Evolutionary conservation across 1,140 invertebrate genomes (phyloP), one percentile per base, ranked within the genome.

Genomic region (Harlomillsia oculata): DNA sequence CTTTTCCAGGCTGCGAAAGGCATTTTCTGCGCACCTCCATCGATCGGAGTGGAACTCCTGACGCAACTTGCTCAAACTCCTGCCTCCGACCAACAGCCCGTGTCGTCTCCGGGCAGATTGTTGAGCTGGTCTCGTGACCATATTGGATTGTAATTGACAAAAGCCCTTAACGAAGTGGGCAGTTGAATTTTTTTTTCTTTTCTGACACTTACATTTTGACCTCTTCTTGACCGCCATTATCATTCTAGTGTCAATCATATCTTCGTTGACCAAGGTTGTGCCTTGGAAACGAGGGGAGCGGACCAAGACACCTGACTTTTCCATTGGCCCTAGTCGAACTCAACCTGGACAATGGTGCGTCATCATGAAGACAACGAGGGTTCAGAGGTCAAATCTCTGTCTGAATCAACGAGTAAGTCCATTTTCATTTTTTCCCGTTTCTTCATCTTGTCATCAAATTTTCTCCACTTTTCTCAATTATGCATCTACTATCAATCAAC

Each of bases 201-300:
- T 28, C 23, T 25, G 11, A 26, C 11, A 25, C 25, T 45, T 32
- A 23, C 28, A 18, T 20, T 30, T 30, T 48, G 45, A 32, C 28
- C 14, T 32, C 13, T 2, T 8, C 23, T 48, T 18, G 44, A 30
- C 25, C 34, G 29, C 46, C 18, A 13, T 23, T 25, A 56, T 13
- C 9, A 61, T 61, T 61, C 41, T 61, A 56, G 59, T 61, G 59
- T 61, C 59, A 61, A 61, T 61, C 40, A 61, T 61, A 48, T 56
- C 59, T 36, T 61, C 59, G 39, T 53, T 61, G 53, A 34, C 59
- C 54, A 62, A 58, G 60, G 60, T 62, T 16, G 60, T 58, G 26
- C 60, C 60, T 58, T 62, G 60, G 60, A 57, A 32, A 37, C 51
- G 60, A 60, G 50, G 60, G 32, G 60, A 62, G 28, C 40, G 60